Conservation (phyloP, 2,797 vertebrate species). For the Cyclura pinguis region DNA sequence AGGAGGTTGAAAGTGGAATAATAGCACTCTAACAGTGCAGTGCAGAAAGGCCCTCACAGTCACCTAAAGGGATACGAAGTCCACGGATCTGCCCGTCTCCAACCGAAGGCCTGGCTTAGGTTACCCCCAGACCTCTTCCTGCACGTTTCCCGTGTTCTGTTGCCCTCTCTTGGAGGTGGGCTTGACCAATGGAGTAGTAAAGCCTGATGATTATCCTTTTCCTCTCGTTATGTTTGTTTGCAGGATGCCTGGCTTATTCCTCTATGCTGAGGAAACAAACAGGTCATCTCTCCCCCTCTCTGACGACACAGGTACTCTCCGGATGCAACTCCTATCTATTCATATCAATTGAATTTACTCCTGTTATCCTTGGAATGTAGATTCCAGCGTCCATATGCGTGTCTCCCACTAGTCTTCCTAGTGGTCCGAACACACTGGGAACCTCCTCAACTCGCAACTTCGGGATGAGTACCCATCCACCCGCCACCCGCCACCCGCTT, state of each 20-base stretch:
- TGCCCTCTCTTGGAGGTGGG: background rate
- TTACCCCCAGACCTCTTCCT: background rate
- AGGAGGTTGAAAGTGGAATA: too few relatives aligned
- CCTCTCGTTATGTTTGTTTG: background rate
- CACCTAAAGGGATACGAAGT: too few relatives aligned
- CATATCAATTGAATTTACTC: background rate
- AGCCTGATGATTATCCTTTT: background rate
- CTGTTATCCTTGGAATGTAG: background rate
- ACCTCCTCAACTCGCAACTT: too few relatives aligned
- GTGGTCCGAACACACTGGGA: too few relatives aligned
- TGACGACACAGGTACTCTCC: too few relatives aligned
- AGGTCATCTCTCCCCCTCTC: background rate
- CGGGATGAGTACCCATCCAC: too few relatives aligned
- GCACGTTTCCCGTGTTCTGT: background rate
- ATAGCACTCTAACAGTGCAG: too few relatives aligned
- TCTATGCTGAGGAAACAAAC: background rate
- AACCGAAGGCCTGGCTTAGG: background rate
- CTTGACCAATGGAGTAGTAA: background rate
- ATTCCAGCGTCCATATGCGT: background rate
- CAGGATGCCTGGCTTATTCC: background rate
- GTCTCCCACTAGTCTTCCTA: background rate
- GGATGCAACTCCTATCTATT: background rate
- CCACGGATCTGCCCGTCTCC: too few relatives aligned
- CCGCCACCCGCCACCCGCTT: too few relatives aligned
- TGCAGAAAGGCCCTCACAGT: too few relatives aligned